These are phyloP conservation scores for Siniperca obscura DNA, from an alignment of 2,797 vertebrate species.

Conservation along the genomic window DNA sequence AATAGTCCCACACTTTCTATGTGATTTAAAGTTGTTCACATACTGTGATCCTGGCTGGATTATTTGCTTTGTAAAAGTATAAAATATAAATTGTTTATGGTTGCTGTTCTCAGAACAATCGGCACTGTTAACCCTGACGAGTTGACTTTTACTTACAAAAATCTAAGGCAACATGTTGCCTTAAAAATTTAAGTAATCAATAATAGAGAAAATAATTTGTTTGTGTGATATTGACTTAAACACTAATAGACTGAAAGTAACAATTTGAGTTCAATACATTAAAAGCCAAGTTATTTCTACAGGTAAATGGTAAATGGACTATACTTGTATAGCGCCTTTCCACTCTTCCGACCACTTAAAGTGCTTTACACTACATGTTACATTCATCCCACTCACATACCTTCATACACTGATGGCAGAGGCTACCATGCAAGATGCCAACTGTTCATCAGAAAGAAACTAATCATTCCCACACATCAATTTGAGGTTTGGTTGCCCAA, in stretches of 20 bases:
- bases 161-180: not conserved
- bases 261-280: too few relatives aligned
- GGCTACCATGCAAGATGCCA: too few relatives aligned
- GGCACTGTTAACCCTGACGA: not conserved
- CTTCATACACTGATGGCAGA: too few relatives aligned
- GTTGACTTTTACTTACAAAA: not conserved
- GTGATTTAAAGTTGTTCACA: not conserved
- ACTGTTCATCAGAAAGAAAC: too few relatives aligned
- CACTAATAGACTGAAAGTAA: not conserved
- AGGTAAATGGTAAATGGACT: not conserved
- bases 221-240: too few relatives aligned
- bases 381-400: too few relatives aligned
- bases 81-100: not conserved
- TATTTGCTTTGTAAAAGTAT: not conserved
- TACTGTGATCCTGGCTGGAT: not conserved
- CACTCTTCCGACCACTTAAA: too few relatives aligned
- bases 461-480: too few relatives aligned
- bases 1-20: not conserved
- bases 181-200: not conserved
- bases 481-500: too few relatives aligned
- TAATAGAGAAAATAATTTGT: not conserved
- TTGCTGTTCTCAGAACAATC: not conserved
- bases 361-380: too few relatives aligned
- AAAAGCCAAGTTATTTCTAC: not conserved
- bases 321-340: too few relatives aligned